phyloP scores from a whole-genome alignment of 2,797 vertebrate genomes.

The Pachyuromys duprasi region DNA sequence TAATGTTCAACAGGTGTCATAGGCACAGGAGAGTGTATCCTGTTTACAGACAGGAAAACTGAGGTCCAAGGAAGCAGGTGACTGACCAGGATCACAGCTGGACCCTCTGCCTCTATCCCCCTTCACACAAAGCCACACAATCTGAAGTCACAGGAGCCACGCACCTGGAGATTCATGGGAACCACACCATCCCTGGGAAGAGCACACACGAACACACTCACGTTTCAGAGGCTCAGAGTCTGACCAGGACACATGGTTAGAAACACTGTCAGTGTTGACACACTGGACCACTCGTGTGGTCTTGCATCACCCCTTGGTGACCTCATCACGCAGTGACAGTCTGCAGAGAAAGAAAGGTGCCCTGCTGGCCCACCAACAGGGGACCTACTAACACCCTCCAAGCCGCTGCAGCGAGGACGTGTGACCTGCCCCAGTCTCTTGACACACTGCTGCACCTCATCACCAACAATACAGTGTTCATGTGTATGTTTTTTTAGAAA shows the following conservation, averaged over 20 bases:
- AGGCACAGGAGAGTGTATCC: neutral
- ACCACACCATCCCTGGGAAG: neutral
- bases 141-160: rapidly evolving
- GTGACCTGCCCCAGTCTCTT: neutral
- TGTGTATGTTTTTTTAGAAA: slow-evolving; percentile 10
- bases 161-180: neutral
- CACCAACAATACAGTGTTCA: neutral
- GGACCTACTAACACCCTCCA: neutral
- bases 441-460: neutral
- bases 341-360: too few relatives aligned
- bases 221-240: neutral
- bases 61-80: neutral
- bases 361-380: neutral
- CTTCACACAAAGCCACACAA: neutral
- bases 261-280: neutral
- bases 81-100: neutral
- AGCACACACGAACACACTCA: rapidly evolving
- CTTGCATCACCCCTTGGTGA: neutral
- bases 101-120: neutral
- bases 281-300: neutral
- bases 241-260: too few relatives aligned
- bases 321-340: neutral
- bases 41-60: slow-evolving; percentile 19
- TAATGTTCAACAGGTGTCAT: neutral
- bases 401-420: too few relatives aligned